Evolutionary conservation across 2,797 vertebrate species (phyloP), one percentile per base, ranked within the genome.

Genomic region (Staurois parvus): DNA sequence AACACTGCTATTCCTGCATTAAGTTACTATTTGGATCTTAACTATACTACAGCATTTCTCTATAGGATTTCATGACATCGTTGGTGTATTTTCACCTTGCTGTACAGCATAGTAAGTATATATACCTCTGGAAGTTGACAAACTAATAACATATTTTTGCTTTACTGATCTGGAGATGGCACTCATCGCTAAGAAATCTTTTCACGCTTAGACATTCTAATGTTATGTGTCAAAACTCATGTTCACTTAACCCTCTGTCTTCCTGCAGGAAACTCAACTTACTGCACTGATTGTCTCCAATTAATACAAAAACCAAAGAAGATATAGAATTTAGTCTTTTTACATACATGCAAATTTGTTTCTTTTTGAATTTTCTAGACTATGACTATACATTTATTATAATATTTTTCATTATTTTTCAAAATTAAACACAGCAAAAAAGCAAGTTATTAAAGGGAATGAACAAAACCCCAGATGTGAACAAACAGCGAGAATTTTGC

Each of bases 201-300:
- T 37, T 28, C 8, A 62, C 26, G 32, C 12, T 15, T 12, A 81
- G 29, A 62, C 52, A 62, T 11, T 34, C 42, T 13, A 26, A 64
- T 21, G 7, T 45, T 21, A 34, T 28, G 15, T 64, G 24, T 64
- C 34, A 82, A 28, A 69, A 62, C 52, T 62, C 34, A 40, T 70
- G 24, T 37, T 26, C 28, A 40, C 40, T 72, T 72, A 81, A 81
- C 79, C 69, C 68, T 62, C 68, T 62, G 24, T 72, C 79, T 72
- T 32, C 30, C 48, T 72, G 45, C 21, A 56, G 24, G 68, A 40
- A 48, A 42, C 13, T 29, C 30, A 37, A 59, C 8, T n/a, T 13
- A 26, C 34, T 72, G 67, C 24, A 34, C 34, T 40, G 21, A 21
- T n/a, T 24, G n/a, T 12, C 13, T 70, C 21, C 48, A n/a, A 24